A percentile compares a stretch with the other conserved stretches of the same genome.
Evolutionary conservation across 2,113 vertebrate genomes (phyloP).

Genomic region (Ochotona princeps): DNA sequence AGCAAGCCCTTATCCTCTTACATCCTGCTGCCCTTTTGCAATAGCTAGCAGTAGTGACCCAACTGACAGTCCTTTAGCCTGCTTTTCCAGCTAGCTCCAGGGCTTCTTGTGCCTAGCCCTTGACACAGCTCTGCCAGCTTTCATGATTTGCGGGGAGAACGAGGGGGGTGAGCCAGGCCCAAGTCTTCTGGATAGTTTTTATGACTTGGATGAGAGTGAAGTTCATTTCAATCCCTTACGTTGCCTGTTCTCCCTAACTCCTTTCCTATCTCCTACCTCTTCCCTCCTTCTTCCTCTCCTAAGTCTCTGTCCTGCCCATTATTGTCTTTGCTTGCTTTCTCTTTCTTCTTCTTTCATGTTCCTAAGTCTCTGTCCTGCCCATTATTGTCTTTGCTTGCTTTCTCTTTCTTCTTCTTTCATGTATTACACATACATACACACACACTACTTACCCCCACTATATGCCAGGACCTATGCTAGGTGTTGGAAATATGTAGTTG

Average conservation of each 20-base stretch:
- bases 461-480: background rate
- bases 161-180: background rate
- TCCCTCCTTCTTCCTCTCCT: background rate
- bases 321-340: background rate
- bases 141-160: background rate
- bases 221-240: conserved; percentile 20
- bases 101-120: conserved; percentile 10
- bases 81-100: conserved; percentile 31
- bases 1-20: conserved; percentile 44
- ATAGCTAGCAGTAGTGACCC: conserved; percentile 31
- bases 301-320: background rate
- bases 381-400: background rate
- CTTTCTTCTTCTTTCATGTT: background rate
- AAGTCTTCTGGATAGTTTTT: conserved; percentile 3
- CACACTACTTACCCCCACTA: background rate
- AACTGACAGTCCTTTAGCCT: conserved; percentile 25
- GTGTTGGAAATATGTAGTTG: conserved; percentile 2
- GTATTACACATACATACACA: conserved; percentile 1
- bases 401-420: background rate
- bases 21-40: conserved; percentile 46
- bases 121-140: conserved; percentile 11
- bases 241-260: background rate
- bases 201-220: conserved; percentile 1
- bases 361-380: too few relatives aligned
- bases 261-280: background rate